Evolutionary conservation across 2,797 vertebrate genomes (phyloP), one percentile per base, ranked within the genome.

Genomic region (Acridotheres tristis): DNA sequence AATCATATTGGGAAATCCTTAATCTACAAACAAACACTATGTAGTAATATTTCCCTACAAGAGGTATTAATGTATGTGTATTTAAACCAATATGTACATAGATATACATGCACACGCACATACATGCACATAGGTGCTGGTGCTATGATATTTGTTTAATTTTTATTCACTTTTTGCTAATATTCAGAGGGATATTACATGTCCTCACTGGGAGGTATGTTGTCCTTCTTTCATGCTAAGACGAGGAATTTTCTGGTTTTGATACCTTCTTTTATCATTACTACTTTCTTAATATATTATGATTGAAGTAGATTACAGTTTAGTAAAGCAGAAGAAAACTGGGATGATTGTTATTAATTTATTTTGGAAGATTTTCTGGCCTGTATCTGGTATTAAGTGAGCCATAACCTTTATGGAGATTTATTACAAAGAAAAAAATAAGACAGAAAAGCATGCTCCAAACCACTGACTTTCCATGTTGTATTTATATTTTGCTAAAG

Each of bases 121-220:
- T 14, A 16, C 4, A 30, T 4, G 21, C 16, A 38, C 2, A 15
- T 3, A 43, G 5, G 8, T 40, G 29, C 10, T 45, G 4, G 1
- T 80, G 13, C 1, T 68, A 19, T 1, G 0, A 9, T 47, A 61
- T 23, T 2, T 13, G 30, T 43, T 76, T 62, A 32, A 43, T 9
- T 63, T 90, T 83, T 43, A 51, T 36, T 58, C 15, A 30, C 7
- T 40, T 76, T 77, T 89, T 57, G 16, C 3, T 45, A 42, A 23
- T 69, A 77, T 57, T 57, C 13, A 48, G 30, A 61, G 3, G 6
- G 2, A 48, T 65, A 26, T 34, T 38, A 10, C 3, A 22, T 51
- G 3, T 74, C 16, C 9, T 71, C 18, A 18, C 11, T 42, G 7
- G 6, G 8, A 69, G 4, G 4, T 58, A 32, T 43, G 11, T 48